phyloP scores from a whole-genome alignment of 2,113 vertebrate genomes.

The Etia nguti region DNA sequence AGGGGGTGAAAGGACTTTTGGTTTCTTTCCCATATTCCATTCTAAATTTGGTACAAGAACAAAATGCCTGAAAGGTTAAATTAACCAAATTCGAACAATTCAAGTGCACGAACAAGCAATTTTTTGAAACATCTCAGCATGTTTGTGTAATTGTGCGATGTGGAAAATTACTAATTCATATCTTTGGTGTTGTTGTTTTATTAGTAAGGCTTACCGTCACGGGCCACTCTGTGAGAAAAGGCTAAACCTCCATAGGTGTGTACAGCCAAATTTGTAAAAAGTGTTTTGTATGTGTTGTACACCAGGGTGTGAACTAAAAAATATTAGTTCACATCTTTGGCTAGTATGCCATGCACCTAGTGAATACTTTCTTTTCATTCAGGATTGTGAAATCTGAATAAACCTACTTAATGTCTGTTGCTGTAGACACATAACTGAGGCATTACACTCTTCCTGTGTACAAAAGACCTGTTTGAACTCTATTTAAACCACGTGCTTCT shows the following conservation, averaged over 20 bases:
- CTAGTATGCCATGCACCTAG: not conserved
- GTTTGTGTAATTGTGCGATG: not conserved
- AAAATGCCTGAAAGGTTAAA: not conserved
- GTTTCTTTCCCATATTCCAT: not conserved
- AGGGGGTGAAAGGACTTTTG: not conserved
- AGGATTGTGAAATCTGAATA: not conserved
- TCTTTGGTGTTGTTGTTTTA: not conserved
- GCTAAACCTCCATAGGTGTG: not conserved
- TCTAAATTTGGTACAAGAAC: not conserved
- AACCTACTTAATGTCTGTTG: not conserved
- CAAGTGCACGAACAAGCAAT: not conserved
- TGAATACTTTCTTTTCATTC: not conserved
- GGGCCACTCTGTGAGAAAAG: not conserved
- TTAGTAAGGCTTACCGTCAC: not conserved
- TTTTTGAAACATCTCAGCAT: not conserved
- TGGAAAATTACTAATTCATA: not conserved
- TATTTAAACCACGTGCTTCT: not conserved
- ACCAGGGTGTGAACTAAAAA: not conserved
- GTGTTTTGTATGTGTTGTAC: not conserved
- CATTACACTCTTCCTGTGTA: not conserved
- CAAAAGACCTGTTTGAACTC: conserved; percentile 2
- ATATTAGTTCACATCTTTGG: not conserved
- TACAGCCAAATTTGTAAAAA: not conserved
- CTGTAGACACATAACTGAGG: not conserved
- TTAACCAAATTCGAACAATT: not conserved